These are phyloP conservation scores for Erebia epiphron DNA, from an alignment of 2,888 invertebrate genomes.

Conservation along the genomic window DNA sequence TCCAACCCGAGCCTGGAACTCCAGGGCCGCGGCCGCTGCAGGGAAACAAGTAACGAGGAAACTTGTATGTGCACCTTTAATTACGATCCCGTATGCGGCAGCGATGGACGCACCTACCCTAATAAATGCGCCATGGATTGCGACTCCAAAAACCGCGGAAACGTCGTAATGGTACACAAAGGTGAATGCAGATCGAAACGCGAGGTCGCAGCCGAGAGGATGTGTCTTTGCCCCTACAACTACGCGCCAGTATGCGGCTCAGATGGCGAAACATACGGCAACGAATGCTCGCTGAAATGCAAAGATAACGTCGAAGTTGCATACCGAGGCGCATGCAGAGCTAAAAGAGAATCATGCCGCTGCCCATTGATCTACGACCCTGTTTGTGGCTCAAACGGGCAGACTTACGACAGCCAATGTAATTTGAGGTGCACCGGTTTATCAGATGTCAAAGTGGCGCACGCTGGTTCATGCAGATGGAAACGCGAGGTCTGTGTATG, in stretches of 20 bases:
- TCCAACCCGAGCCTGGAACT: conserved; percentile 36
- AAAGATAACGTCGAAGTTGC: conserved; percentile 21
- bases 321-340: conserved; percentile 18
- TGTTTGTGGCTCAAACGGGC: conserved; percentile 47
- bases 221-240: conserved; percentile 26
- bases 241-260: conserved; percentile 30
- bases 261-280: conserved; percentile 46
- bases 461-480: conserved; percentile 17
- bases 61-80: conserved; percentile 37
- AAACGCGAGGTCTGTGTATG: conserved; percentile 22
- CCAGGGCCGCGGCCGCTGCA: conserved; percentile 40
- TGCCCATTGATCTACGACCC: conserved; percentile 40
- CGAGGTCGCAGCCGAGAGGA: conserved; percentile 21
- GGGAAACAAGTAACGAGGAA: background rate
- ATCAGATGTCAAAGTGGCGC: background rate
- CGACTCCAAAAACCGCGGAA: conserved; percentile 17
- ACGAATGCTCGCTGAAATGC: conserved; percentile 49
- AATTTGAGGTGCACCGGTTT: conserved; percentile 41
- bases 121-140: conserved; percentile 50
- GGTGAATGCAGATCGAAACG: conserved; percentile 41
- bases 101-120: conserved; percentile 45
- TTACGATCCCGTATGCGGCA: conserved; percentile 46
- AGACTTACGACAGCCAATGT: conserved; percentile 52
- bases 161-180: conserved; percentile 22
- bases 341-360: conserved; percentile 15